Percentiles rank a stretch among this genome's conserved stretches.
These are phyloP conservation scores for Phyllotis vaccarum DNA, from an alignment of 2,797 vertebrate genomes.

Conservation along the genomic window DNA sequence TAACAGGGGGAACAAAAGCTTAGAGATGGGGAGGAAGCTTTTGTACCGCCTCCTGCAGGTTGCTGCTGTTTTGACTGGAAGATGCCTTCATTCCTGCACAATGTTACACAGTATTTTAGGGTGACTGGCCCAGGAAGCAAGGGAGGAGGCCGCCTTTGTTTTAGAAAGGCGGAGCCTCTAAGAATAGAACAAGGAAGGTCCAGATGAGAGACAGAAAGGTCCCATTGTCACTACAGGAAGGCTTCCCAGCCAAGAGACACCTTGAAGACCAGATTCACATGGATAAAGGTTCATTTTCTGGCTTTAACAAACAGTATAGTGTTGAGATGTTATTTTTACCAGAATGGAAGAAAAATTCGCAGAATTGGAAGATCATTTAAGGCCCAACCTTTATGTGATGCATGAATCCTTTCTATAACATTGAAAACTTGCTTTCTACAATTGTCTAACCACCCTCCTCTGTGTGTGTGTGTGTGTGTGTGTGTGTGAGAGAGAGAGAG, in stretches of 20 bases:
- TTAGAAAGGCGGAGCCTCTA: neutral
- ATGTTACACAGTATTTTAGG: neutral
- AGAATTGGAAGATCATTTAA: neutral
- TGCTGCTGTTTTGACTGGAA: constrained; percentile 8
- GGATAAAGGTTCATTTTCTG: neutral
- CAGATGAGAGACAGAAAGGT: constrained; percentile 2
- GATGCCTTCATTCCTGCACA: neutral
- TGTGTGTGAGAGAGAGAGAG: neutral
- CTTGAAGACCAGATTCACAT: neutral
- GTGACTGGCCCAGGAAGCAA: constrained; percentile 8
- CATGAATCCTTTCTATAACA: neutral
- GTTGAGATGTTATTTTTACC: neutral
- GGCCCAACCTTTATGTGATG: neutral
- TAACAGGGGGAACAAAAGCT: constrained; percentile 44
- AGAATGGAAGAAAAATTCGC: neutral
- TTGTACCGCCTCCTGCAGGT: neutral
- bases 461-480: neutral
- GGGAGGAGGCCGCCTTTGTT: neutral
- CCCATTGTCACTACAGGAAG: neutral
- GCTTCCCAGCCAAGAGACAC: neutral
- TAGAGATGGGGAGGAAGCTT: neutral
- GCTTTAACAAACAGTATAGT: constrained; percentile 16
- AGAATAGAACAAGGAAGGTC: neutral
- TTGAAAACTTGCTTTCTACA: constrained; percentile 33
- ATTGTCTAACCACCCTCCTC: neutral